phyloP scores from a whole-genome alignment of 2,797 vertebrate genomes.

The Squalus acanthias region DNA sequence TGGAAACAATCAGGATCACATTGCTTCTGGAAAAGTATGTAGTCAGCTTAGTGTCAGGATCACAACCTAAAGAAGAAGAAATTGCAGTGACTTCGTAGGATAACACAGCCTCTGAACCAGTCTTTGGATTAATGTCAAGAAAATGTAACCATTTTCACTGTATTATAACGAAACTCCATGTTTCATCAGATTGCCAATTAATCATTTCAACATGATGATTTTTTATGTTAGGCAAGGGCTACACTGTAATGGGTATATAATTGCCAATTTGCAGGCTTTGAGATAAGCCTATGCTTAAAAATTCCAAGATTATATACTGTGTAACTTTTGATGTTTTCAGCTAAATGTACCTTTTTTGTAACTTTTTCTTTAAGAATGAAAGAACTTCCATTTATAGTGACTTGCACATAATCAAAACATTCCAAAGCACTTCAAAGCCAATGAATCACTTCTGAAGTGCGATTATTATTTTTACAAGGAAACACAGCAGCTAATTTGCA shows the following conservation, averaged over 20 bases:
- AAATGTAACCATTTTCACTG: no score
- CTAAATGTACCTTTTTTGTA: neutral
- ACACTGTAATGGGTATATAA: neutral
- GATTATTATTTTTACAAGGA: neutral
- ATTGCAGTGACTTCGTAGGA: neutral
- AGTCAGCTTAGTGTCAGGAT: neutral
- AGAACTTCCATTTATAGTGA: neutral
- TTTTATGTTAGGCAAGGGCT: neutral
- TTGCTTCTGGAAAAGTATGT: neutral
- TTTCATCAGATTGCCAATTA: no score
- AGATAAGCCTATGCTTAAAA: no score
- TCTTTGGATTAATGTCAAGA: neutral
- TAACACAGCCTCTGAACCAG: neutral
- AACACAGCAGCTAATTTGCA: neutral
- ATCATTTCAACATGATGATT: no score
- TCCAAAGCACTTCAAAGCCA: neutral
- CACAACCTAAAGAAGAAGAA: neutral
- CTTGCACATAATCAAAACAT: neutral
- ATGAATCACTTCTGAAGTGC: no score
- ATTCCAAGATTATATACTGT: neutral
- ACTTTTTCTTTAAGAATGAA: neutral
- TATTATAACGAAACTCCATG: neutral
- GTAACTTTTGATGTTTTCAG: neutral
- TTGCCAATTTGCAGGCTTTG: neutral
- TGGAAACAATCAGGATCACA: neutral